These are phyloP conservation scores for Neria commutata DNA, from an alignment of 2,888 invertebrate species.

Conservation along the genomic window DNA sequence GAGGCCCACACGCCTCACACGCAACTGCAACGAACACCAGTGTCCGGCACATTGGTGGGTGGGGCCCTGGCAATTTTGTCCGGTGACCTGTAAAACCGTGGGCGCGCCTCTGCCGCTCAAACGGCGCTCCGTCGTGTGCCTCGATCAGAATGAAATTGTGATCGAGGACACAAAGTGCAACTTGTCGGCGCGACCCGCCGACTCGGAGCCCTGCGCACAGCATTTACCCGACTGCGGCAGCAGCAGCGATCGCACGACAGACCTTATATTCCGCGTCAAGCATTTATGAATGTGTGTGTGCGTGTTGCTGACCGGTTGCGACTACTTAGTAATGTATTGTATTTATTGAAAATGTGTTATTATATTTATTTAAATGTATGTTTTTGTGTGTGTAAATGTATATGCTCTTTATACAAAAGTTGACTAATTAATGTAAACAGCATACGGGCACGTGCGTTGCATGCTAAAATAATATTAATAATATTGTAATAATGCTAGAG, in stretches of 20 bases:
- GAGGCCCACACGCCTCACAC: slow-evolving; percentile 68
- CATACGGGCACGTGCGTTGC: too few relatives aligned
- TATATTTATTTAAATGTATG: background rate
- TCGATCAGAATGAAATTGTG: slow-evolving; percentile 77
- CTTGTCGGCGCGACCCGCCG: slow-evolving; percentile 69
- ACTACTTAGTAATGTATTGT: background rate
- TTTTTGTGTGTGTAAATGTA: background rate
- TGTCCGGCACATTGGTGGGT: slow-evolving; percentile 85
- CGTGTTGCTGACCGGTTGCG: background rate
- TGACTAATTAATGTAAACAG: too few relatives aligned
- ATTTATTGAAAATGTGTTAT: slow-evolving; percentile 1
- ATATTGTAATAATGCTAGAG: background rate
- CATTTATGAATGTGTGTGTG: slow-evolving; percentile 8
- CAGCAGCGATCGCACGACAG: slow-evolving; percentile 34
- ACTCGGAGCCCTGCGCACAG: slow-evolving; percentile 70
- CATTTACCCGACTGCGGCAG: slow-evolving; percentile 53
- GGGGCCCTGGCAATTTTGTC: slow-evolving; percentile 86
- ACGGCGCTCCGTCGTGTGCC: slow-evolving; percentile 73
- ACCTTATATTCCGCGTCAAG: slow-evolving; percentile 21
- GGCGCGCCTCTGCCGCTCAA: slow-evolving; percentile 66
- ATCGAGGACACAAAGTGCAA: slow-evolving; percentile 78
- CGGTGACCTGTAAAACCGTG: slow-evolving; percentile 67
- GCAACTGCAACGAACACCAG: slow-evolving; percentile 70
- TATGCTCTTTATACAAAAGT: background rate
- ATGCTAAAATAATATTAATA: too few relatives aligned